A percentile compares a stretch with the other conserved stretches of the same genome.
These are phyloP conservation scores for Bostrychus sinensis DNA, from an alignment of 2,113 vertebrate species.

Conservation along the genomic window DNA sequence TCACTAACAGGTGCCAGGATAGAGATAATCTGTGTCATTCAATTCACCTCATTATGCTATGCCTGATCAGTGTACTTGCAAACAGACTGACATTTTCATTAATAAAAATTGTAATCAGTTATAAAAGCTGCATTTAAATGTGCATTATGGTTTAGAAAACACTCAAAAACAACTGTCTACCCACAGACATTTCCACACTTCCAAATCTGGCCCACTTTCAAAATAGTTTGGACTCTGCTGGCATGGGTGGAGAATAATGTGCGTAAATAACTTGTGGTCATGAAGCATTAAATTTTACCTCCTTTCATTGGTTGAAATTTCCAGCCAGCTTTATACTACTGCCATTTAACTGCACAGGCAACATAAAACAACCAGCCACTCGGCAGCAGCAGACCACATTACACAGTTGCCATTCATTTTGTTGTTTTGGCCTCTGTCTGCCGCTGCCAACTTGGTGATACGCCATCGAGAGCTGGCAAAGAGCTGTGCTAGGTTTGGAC, in stretches of 20 bases:
- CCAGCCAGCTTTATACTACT: constrained; percentile 17
- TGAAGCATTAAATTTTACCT: constrained; percentile 3
- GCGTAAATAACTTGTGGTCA: constrained; percentile 19
- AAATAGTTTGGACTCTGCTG: neutral
- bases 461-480: constrained; percentile 53
- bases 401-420: constrained; percentile 53
- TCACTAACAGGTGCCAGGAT: too few relatives aligned
- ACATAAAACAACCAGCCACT: constrained; percentile 10
- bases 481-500: constrained; percentile 39
- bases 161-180: too few relatives aligned
- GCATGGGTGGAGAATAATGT: constrained; percentile 14
- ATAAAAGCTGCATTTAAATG: too few relatives aligned
- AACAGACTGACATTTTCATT: too few relatives aligned
- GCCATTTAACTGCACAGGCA: constrained; percentile 34
- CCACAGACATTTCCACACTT: neutral
- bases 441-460: constrained; percentile 55
- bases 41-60: too few relatives aligned
- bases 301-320: constrained; percentile 18
- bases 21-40: too few relatives aligned
- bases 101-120: too few relatives aligned
- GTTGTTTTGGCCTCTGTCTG: constrained; percentile 32
- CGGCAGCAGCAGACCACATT: constrained; percentile 30
- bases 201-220: neutral
- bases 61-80: too few relatives aligned
- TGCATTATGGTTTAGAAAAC: too few relatives aligned